phyloP scores from a whole-genome alignment of 1,140 invertebrate genomes.

The Cataglyphis hispanica region DNA sequence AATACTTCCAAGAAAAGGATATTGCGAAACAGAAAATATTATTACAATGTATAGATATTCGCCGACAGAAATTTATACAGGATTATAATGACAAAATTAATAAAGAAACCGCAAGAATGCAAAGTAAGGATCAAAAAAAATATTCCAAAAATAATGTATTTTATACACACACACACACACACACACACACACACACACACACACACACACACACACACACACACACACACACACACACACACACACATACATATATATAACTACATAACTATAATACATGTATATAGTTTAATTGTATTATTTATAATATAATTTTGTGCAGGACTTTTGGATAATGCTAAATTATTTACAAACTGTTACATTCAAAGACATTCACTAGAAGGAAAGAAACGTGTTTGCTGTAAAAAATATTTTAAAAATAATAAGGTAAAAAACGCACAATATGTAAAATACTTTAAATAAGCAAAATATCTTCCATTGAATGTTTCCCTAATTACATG shows the following conservation, averaged over 20 bases:
- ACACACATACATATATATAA: neutral
- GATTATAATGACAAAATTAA: slow-evolving; percentile 76
- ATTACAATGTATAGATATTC: slow-evolving; percentile 52
- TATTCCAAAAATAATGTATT: slow-evolving; percentile 6
- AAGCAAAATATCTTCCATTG: slow-evolving; percentile 34
- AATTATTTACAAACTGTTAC: slow-evolving; percentile 69
- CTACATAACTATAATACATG: neutral
- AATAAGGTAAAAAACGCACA: slow-evolving; percentile 37
- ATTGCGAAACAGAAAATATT: slow-evolving; percentile 75
- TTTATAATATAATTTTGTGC: slow-evolving; percentile 8
- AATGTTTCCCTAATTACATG: slow-evolving; percentile 1
- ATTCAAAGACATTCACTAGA: slow-evolving; percentile 52
- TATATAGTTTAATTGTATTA: slow-evolving; percentile 9
- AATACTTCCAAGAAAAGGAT: slow-evolving; percentile 71
- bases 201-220: neutral
- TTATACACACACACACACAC: no score
- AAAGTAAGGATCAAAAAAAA: slow-evolving; percentile 68
- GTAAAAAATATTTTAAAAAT: slow-evolving; percentile 33
- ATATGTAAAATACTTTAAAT: slow-evolving; percentile 12
- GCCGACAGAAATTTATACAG: slow-evolving; percentile 75
- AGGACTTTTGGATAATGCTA: slow-evolving; percentile 67
- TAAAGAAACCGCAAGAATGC: slow-evolving; percentile 68
- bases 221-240: no score
- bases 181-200: neutral
- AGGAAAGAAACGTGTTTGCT: slow-evolving; percentile 62